These are phyloP conservation scores for Epinotia ramella DNA, from an alignment of 2,888 invertebrate genomes.

Conservation along the genomic window DNA sequence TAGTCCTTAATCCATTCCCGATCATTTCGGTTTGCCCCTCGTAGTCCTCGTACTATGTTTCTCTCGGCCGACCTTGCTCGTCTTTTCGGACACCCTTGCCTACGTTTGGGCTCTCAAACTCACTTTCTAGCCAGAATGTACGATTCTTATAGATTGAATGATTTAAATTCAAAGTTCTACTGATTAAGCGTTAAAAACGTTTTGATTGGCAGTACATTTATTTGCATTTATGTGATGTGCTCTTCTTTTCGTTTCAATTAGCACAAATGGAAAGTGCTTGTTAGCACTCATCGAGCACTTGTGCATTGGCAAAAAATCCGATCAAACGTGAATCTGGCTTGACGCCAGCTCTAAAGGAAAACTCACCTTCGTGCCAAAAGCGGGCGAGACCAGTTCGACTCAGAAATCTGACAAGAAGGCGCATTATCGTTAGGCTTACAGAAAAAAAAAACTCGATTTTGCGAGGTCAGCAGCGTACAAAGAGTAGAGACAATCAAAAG, in stretches of 20 bases:
- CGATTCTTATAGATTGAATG: too few species aligned
- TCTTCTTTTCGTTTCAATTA: conserved; percentile 33
- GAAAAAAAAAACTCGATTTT: conserved; percentile 18
- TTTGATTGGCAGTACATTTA: not conserved
- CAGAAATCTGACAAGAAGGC: conserved; percentile 13
- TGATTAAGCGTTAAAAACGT: not conserved
- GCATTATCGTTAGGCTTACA: conserved; percentile 5
- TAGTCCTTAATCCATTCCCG: too few species aligned
- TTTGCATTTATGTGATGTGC: not conserved
- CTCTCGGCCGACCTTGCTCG: too few species aligned
- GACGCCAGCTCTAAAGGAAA: conserved; percentile 32
- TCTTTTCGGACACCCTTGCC: too few species aligned
- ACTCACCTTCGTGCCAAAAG: conserved; percentile 42
- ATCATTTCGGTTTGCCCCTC: too few species aligned
- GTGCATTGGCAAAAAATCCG: conserved; percentile 37
- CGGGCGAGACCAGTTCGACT: conserved; percentile 5
- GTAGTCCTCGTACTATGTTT: too few species aligned
- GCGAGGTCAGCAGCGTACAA: conserved; percentile 3
- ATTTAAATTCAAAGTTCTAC: too few species aligned
- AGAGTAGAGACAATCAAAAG: conserved; percentile 2
- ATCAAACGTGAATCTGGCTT: conserved; percentile 37
- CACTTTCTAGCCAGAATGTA: not conserved
- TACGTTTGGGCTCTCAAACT: not conserved
- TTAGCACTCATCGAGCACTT: conserved; percentile 25
- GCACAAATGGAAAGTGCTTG: conserved; percentile 37